phyloP scores from a whole-genome alignment of 2,113 vertebrate species.

The Nanorana parkeri region DNA sequence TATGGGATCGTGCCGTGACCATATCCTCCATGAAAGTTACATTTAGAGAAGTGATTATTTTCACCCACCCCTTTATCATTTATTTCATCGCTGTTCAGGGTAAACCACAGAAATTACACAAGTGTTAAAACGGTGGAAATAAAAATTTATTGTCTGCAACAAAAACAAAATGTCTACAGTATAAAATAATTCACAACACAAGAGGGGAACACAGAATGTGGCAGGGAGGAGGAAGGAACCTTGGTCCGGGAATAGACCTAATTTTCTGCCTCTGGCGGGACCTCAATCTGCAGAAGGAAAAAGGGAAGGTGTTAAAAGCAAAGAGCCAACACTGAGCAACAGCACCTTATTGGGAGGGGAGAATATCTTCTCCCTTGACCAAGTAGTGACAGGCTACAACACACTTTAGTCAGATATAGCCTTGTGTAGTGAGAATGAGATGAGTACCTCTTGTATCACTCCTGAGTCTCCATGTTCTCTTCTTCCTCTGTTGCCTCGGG shows the following conservation, averaged over 20 bases:
- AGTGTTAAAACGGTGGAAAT: slow-evolving; percentile 14
- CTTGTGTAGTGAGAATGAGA: too few species aligned
- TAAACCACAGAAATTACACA: background rate
- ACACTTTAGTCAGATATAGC: too few species aligned
- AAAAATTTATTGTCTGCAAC: slow-evolving; percentile 46
- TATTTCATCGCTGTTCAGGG: too few species aligned
- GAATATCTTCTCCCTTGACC: too few species aligned
- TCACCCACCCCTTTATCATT: too few species aligned
- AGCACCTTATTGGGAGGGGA: too few species aligned
- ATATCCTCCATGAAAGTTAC: too few species aligned
- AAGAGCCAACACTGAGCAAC: too few species aligned
- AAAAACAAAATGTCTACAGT: slow-evolving; percentile 30
- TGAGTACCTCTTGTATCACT: slow-evolving; percentile 70
- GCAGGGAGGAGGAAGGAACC: background rate
- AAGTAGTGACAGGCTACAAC: too few species aligned
- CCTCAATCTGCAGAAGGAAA: background rate
- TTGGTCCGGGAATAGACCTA: slow-evolving; percentile 24
- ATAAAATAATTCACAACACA: slow-evolving; percentile 50
- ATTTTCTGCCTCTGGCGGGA: background rate
- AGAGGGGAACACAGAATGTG: slow-evolving; percentile 5
- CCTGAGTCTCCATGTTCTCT: slow-evolving; percentile 93
- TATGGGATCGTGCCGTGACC: too few species aligned
- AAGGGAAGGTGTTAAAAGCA: too few species aligned
- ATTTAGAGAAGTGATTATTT: too few species aligned
- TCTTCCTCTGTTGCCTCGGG: slow-evolving; percentile 82